These are phyloP conservation scores for Pardosa pseudoannulata DNA, from an alignment of 2,888 invertebrate species.

Conservation along the genomic window DNA sequence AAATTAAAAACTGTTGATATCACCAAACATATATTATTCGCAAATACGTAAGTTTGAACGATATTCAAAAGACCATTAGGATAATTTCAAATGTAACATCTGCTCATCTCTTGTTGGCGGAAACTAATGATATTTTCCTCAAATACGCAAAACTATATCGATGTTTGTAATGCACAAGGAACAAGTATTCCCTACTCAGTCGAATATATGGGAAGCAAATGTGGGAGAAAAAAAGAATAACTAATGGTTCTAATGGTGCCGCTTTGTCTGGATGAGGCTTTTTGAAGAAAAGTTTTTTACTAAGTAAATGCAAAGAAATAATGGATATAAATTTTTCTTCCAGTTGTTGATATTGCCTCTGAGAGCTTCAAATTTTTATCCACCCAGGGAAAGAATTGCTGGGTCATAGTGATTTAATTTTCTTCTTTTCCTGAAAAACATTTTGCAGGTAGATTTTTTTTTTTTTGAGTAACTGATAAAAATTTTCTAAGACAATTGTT, in stretches of 20 bases:
- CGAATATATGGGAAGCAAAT: not conserved
- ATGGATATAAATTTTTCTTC: not conserved
- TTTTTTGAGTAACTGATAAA: no score
- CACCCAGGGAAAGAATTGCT: no score
- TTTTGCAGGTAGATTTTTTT: no score
- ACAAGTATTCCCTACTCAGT: not conserved
- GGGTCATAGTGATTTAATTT: no score
- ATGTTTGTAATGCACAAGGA: not conserved
- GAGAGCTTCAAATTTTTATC: no score
- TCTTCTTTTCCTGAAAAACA: no score
- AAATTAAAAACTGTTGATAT: not conserved
- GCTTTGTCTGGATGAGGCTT: not conserved
- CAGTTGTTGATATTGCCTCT: no score
- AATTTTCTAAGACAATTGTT: no score
- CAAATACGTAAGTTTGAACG: not conserved
- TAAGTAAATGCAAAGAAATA: not conserved
- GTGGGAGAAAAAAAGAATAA: not conserved
- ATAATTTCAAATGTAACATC: conserved; percentile 12
- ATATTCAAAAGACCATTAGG: conserved; percentile 5
- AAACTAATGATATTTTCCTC: not conserved
- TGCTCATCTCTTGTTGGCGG: not conserved
- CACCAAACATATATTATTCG: not conserved
- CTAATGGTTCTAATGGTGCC: not conserved
- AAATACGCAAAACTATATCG: not conserved
- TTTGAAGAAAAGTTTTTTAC: not conserved